Evolutionary conservation across 2,888 invertebrate species (phyloP), one percentile per base, ranked within the genome.

Genomic region (Dasysyrphus tricinctus): DNA sequence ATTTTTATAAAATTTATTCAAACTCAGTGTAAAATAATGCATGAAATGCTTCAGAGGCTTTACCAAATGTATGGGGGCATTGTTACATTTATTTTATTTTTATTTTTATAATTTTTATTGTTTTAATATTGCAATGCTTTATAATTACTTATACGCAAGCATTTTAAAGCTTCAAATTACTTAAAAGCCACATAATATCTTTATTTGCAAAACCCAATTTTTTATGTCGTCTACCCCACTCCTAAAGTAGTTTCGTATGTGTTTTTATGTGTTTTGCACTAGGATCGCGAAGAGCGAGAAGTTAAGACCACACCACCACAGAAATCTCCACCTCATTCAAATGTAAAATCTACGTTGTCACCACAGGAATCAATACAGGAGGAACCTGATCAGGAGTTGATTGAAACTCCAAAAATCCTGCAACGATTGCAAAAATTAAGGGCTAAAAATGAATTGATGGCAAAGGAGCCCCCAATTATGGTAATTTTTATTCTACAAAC

Each of bases 341-440:
- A 95, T 79, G 94, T 95, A 81, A 94, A 94, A 86, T 94, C 94
- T 90, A 93, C 95, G 84, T 94, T 94, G 88, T 93, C 94, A 88
- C 93, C 92, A 90, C 93, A 92, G 92, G 92, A 92, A 91, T 93
- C 94, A 56, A 93, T 93, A 89, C 93, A 92, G 89, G 92, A 93
- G 89, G 92, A 91, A 88, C 92, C 90, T 70, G 94, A 94, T 91
- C 93, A 94, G 14, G 95, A 96, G 92, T 94, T 95, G 14, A 94
- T 95, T 76, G 96, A 95, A 63, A 95, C 95, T 87, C 95, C 95
- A 67, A 93, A 97, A 70, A 96, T 97, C 6, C 93, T 97, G 32
- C 96, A 97, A 91, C 94, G 97, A 88, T 93, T 97, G 82, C 93
- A 96, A 32, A 93, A 96, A 87, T 93, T 97, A 61, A 96, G 97